Evolutionary conservation across 2,797 vertebrate genomes (phyloP).

Genomic region (Diplodus sargus): DNA sequence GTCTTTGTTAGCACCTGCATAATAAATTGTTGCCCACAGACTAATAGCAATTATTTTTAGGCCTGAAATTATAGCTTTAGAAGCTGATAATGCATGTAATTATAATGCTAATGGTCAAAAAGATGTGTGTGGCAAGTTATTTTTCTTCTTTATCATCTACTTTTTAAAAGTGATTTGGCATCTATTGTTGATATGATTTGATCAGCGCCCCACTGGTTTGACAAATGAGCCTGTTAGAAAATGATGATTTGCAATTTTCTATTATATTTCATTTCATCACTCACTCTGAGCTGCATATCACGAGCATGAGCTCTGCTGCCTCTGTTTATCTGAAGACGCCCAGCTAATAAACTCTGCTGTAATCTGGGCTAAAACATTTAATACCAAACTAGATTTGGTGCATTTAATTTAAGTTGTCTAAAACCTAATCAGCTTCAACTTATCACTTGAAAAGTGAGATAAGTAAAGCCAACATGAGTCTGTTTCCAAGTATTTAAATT

Average conservation of each 20-base stretch:
- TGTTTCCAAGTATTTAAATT: constrained; percentile 44
- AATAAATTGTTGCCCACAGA: constrained; percentile 18
- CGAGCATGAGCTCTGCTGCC: constrained; percentile 2
- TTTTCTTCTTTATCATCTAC: constrained; percentile 19
- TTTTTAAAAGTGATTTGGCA: constrained; percentile 45
- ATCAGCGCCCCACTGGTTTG: constrained; percentile 52
- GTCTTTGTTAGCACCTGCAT: constrained; percentile 2
- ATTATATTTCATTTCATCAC: constrained; percentile 36
- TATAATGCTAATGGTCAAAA: constrained; percentile 2
- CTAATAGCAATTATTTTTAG: constrained; percentile 15
- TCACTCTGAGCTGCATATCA: constrained; percentile 21
- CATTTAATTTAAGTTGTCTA: constrained; percentile 49
- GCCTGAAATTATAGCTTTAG: constrained; percentile 10
- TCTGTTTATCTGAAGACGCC: constrained; percentile 23
- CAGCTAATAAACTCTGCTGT: constrained; percentile 9
- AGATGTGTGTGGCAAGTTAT: neutral
- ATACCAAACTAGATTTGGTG: constrained; percentile 31
- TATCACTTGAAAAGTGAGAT: constrained; percentile 34
- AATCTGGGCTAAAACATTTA: constrained; percentile 15
- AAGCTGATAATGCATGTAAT: constrained; percentile 20
- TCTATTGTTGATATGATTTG: constrained; percentile 42
- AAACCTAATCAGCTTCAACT: constrained; percentile 43
- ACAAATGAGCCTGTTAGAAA: constrained; percentile 51
- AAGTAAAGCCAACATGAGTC: constrained; percentile 39
- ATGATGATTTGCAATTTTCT: constrained; percentile 42